These are phyloP conservation scores for Halocaridina rubra DNA, from an alignment of 2,888 invertebrate genomes.

Conservation along the genomic window DNA sequence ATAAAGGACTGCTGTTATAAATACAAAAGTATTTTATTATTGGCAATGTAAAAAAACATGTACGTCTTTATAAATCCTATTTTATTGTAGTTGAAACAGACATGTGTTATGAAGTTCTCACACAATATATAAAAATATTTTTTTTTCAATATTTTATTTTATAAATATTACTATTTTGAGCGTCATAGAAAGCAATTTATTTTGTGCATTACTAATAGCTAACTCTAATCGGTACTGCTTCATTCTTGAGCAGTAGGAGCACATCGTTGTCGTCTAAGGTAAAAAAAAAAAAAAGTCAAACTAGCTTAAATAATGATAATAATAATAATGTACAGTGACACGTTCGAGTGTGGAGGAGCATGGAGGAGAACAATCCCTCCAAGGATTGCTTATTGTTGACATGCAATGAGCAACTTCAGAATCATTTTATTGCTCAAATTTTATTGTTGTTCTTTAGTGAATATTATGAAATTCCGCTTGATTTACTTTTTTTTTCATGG, in stretches of 20 bases:
- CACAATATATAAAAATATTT: background rate
- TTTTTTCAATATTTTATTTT: background rate
- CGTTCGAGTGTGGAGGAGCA: background rate
- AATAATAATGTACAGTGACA: background rate
- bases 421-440: too few species aligned
- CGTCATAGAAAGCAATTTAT: background rate
- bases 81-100: background rate
- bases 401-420: too few species aligned
- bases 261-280: background rate
- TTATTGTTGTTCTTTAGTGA: too few species aligned
- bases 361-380: background rate
- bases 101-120: constrained; percentile 4
- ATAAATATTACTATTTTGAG: constrained; percentile 12
- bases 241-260: background rate
- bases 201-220: background rate
- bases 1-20: background rate
- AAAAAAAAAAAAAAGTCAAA: background rate
- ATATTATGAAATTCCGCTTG: too few species aligned
- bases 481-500: too few species aligned
- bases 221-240: background rate
- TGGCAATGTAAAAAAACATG: background rate
- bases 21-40: background rate
- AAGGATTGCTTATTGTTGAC: background rate
- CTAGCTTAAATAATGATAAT: background rate
- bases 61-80: constrained; percentile 13